These are phyloP conservation scores for Periophthalmodon schlosseri DNA, from an alignment of 2,113 vertebrate species.

Conservation along the genomic window DNA sequence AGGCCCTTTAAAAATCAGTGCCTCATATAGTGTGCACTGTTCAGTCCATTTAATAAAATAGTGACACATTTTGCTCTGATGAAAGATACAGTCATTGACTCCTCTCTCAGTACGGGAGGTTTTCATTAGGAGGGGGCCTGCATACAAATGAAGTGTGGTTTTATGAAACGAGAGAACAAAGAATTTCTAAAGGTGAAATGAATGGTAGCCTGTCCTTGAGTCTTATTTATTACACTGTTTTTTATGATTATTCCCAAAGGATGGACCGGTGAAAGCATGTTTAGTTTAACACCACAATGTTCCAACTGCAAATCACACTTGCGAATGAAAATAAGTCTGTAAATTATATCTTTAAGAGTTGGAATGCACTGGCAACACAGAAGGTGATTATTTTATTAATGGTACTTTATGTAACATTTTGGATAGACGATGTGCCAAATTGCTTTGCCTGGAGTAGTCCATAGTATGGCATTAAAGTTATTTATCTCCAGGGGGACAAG, in stretches of 20 bases:
- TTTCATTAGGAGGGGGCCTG: constrained; percentile 10
- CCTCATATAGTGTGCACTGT: not conserved
- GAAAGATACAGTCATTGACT: constrained; percentile 12
- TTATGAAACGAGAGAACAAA: not conserved
- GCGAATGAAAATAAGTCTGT: not conserved
- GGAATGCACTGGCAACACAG: not conserved
- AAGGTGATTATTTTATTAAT: not conserved
- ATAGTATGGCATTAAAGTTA: not conserved
- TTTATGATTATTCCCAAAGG: not conserved
- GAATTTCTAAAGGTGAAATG: constrained; percentile 7
- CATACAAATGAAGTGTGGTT: constrained; percentile 36
- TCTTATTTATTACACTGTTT: constrained; percentile 2
- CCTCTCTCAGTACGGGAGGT: constrained; percentile 9
- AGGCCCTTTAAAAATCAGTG: not conserved
- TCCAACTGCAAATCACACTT: not conserved
- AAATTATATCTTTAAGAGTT: not conserved
- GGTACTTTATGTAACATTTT: too few species aligned
- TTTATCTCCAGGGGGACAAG: not conserved
- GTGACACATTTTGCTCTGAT: not conserved
- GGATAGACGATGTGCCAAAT: not conserved
- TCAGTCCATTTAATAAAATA: not conserved
- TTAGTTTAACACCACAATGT: not conserved
- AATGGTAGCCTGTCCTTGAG: not conserved
- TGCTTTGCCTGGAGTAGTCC: not conserved
- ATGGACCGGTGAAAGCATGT: not conserved